Base-by-base conservation (phyloP, 1,140 invertebrate species). In the Agrypnia vestita region DNA sequence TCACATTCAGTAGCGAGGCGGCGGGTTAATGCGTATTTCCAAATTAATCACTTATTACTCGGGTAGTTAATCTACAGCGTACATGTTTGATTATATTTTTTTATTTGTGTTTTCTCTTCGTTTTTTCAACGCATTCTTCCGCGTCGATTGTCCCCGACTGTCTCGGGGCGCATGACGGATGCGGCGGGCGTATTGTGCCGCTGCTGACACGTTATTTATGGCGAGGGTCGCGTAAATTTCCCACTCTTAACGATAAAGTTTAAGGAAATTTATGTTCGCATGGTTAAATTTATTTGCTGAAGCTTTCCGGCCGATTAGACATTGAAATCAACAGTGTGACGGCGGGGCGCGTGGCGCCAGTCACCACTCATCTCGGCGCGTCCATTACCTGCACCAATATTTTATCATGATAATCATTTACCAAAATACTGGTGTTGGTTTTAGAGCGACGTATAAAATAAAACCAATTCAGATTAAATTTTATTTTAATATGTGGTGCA, bases 221-320 rank as follows among this genome's bases (percentile, higher is more conserved):
- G 46, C 67, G 11, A 71, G 13, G 43, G 46, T 44, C n/a, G 43
- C 10, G 12, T 47, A 21, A 71, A 71, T 71, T 71, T 21, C 46
- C 15, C 43, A 44, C 46, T 19, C 67, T 6, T 61, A n/a, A 71
- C 19, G 44, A 49, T 47, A 46, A 46, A 71, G 35, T 71, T 71
- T 46, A 13, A 64, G 43, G 61, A 64, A 64, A 64, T 64, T 25
- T 64, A 25, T 64, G 61, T 64, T 64, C 35, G n/a, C 19, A 64
- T 15, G 21, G 43, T 35, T 64, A 12, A 64, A 19, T 43, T 64
- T 64, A 64, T 64, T 64, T 43, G 61, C 12, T 25, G 43, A 59
- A 59, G 55, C 55, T 59, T 59, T 59, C 10, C 15, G 7, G 21
- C 10, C 55, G 55, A 59, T 59, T 59, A 21, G 17, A 6, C 25